Percentiles rank a stretch among this genome's conserved stretches.
phyloP scores from a whole-genome alignment of 2,797 vertebrate species.

The Acanthornis magna region DNA sequence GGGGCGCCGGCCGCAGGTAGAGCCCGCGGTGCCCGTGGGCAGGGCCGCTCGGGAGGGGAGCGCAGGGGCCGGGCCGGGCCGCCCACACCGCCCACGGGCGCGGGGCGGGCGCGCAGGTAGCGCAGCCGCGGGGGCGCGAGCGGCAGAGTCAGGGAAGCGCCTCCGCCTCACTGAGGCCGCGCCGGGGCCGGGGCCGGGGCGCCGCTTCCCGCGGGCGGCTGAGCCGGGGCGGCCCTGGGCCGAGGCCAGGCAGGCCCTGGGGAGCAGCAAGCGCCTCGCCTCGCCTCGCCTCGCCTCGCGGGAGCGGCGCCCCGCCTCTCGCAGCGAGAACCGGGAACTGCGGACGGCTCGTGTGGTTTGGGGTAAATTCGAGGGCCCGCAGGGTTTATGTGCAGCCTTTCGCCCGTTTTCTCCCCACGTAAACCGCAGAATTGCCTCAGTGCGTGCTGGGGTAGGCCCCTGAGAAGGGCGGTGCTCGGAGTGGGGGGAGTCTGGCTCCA shows the following conservation, averaged over 20 bases:
- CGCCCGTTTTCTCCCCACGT: fast-evolving
- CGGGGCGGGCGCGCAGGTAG: slow-evolving; percentile 2
- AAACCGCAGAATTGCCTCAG: not conserved
- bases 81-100: not conserved
- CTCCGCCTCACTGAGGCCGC: not conserved
- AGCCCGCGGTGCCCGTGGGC: not conserved
- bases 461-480: not conserved
- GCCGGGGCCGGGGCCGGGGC: not conserved
- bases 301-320: not conserved
- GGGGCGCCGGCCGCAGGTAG: not conserved
- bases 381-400: not conserved
- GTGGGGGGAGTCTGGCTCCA: fast-evolving
- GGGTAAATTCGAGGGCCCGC: not conserved
- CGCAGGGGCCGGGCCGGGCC: not conserved
- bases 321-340: not conserved
- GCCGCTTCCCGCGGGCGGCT: not conserved
- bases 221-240: not conserved
- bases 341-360: not conserved
- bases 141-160: not conserved
- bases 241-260: not conserved
- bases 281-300: not conserved
- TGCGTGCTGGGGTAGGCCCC: not conserved
- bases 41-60: not conserved
- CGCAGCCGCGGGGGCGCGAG: not conserved
- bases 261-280: not conserved